Base-by-base conservation (phyloP, 1,140 invertebrate genomes). In the Leptopilina boulardi region DNA sequence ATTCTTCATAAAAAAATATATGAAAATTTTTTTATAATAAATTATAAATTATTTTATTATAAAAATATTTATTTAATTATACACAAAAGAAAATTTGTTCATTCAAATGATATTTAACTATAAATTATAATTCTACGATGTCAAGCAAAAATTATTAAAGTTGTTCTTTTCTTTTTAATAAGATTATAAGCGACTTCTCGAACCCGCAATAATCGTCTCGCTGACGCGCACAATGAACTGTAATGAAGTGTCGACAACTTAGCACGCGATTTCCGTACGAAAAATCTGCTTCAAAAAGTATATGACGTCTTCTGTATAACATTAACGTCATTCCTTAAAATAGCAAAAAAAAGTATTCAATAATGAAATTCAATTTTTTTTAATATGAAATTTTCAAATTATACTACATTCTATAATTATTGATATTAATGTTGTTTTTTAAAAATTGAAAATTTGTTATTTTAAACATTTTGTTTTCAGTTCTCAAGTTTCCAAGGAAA, bases 161-260 rank as follows among this genome's bases (percentile, higher is more conserved):
- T 51, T 51, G 47, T n/a, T 38, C n/a, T n/a, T n/a, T n/a, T n/a
- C n/a, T 51, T 51, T 51, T 51, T 51, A 51, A 51, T 51, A 51
- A 51, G 47, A 51, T 51, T 51, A 51, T 4, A 18, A n/a, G n/a
- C 13, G 47, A 51, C 47, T 51, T 51, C n/a, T 51, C 47, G 47
- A 51, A 51, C 47, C 18, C 47, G 4, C n/a, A n/a, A 5, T 18
- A 51, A 51, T 51, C 47, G 47, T 51, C 47, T 51, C 47, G 8
- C 47, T 51, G 47, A 51, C 47, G 47, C 47, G 47, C 47, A 51
- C 47, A 18, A 51, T 51, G 47, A 51, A 51, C 47, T 51, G n/a
- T 51, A 51, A 51, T 51, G 47, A 51, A 51, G 47, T 51, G 47
- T 51, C 47, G 47, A 18, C 47, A 51, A 51, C 47, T 51, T 3